These are phyloP conservation scores for Oscheius sp. DNA, from an alignment of 2,888 invertebrate species.

Conservation along the genomic window DNA sequence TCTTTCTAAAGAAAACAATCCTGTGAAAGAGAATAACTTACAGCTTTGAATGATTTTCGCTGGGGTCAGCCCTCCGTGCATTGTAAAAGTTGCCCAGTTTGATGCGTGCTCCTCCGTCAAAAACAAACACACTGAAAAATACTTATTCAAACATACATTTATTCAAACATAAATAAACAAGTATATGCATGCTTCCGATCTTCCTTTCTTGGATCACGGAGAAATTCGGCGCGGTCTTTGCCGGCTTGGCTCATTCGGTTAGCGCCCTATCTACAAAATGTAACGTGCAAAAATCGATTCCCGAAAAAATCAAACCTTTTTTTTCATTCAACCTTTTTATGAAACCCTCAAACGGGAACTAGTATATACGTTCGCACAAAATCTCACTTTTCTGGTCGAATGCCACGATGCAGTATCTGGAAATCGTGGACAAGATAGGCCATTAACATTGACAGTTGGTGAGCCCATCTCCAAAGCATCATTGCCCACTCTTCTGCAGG, in stretches of 20 bases:
- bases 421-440: neutral
- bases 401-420: neutral
- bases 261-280: no score
- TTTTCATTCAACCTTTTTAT: no score
- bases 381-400: neutral
- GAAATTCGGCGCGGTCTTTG: no score
- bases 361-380: neutral
- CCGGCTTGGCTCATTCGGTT: no score
- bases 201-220: no score
- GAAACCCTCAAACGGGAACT: no score
- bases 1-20: no score
- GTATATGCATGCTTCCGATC: no score
- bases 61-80: neutral
- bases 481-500: neutral
- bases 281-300: no score
- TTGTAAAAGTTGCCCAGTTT: neutral
- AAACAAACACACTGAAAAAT: neutral
- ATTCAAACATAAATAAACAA: neutral
- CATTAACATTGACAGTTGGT: neutral
- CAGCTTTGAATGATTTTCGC: neutral
- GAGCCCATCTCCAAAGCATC: neutral
- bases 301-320: no score
- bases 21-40: neutral
- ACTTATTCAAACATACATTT: neutral
- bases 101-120: neutral